Evolutionary conservation across 1,140 invertebrate species (phyloP).

Genomic region (Akabosia matsudoensis): DNA sequence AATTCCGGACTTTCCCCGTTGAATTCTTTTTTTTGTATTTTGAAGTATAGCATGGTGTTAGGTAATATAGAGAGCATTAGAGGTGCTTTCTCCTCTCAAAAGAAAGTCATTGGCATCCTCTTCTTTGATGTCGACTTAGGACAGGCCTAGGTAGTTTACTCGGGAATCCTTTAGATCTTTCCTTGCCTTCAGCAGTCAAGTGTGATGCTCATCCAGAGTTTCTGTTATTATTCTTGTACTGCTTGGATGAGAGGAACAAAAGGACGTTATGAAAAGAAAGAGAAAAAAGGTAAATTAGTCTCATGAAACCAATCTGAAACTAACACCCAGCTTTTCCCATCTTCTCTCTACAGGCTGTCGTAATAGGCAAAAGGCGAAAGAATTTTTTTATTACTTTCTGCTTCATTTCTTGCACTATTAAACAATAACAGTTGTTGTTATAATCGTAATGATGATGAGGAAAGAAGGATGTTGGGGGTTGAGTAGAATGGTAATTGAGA

Average conservation of each 20-base stretch:
- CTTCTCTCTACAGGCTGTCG: not conserved
- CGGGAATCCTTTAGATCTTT: not conserved
- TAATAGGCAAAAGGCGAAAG: not conserved
- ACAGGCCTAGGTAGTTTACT: not conserved
- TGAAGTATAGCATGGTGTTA: not conserved
- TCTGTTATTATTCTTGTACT: not conserved
- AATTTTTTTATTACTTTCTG: conserved; percentile 15
- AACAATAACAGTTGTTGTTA: conserved; percentile 5
- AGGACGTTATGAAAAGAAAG: not conserved
- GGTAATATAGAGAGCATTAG: too few relatives aligned
- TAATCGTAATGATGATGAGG: conserved; percentile 1
- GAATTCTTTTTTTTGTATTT: not conserved
- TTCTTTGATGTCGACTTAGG: not conserved
- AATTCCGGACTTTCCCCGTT: not conserved
- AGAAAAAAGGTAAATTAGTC: conserved; percentile 32
- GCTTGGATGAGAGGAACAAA: not conserved
- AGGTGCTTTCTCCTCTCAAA: not conserved
- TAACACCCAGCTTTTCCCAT: conserved; percentile 15
- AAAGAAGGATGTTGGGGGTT: too few relatives aligned
- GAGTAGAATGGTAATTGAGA: too few relatives aligned
- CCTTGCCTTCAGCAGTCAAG: not conserved
- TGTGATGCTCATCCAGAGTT: not conserved
- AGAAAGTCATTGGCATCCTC: conserved; percentile 10
- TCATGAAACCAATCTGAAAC: conserved; percentile 36
- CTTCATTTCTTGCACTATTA: not conserved